Base-by-base conservation (phyloP, 2,888 invertebrate species). In the Ennomos fuscantarius region DNA sequence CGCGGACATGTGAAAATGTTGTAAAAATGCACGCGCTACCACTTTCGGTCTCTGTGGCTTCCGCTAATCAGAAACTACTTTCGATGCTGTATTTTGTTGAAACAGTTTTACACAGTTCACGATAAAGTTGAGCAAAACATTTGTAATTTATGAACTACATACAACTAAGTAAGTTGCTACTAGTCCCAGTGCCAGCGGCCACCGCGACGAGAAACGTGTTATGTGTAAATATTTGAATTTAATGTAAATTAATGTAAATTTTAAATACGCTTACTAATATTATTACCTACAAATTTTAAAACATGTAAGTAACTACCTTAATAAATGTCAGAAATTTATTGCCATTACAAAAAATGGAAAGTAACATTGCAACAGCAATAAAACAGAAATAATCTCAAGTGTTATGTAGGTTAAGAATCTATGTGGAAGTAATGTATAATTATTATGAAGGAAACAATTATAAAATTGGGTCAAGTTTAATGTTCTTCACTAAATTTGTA, bases 21-120 rank as follows among this genome's bases (percentile, higher is more conserved):
- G 70, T 74, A 79, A 79, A 79, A 78, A 78, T 79, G 73, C 68
- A 72, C 73, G 55, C 67, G 56, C 68, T 54, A 49, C 70, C 76
- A 83, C 85, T 86, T 82, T 85, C 84, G 73, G 76, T 83, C 73
- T 77, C 76, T 50, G 58, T 42, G 62, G 74, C 76, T 78, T 78
- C 76, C 75, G 74, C 70, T 70, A 69, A 72, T 67, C 67, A 65
- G 60, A 63, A 60, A 64, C 62, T 67, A 73, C 76, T 76, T 64
- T 76, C 74, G 55, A 63, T 65, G 48, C 36, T 41, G 55, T 54
- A 59, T 62, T 60, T 60, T 57, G 54, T 49, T 34, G 44, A 15
- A 37, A 53, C 39, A 36, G 43, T 48, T 52, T 51, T 48, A 35
- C 39, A 15, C 13, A 24, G 35, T 35, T 34, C 13, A 49, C 13